Conservation (phyloP, 1,140 invertebrate species). For the Dinoponera quadriceps region DNA sequence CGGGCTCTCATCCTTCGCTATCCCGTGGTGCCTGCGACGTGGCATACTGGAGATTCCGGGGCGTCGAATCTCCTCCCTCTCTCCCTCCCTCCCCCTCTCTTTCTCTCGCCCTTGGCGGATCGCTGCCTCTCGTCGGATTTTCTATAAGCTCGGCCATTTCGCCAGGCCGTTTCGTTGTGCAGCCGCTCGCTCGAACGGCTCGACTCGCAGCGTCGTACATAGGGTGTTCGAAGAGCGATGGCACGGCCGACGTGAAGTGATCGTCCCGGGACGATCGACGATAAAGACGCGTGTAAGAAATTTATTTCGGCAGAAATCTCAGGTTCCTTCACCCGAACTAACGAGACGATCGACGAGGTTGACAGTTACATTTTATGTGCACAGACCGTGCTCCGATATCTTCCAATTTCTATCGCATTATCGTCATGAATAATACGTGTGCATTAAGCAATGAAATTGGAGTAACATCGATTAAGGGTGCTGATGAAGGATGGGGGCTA, state of each 20-base stretch:
- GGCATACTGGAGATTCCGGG: constrained; percentile 48
- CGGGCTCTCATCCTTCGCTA: constrained; percentile 44
- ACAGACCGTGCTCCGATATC: no score
- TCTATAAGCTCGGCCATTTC: constrained; percentile 76
- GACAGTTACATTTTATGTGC: neutral
- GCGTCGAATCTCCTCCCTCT: constrained; percentile 68
- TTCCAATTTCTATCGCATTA: neutral
- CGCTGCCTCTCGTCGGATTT: constrained; percentile 75
- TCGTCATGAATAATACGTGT: neutral
- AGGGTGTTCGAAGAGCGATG: constrained; percentile 30
- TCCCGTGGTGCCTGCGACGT: constrained; percentile 42
- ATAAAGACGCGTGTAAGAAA: constrained; percentile 19
- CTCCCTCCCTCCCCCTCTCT: no score
- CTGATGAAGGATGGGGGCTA: neutral
- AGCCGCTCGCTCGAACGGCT: constrained; percentile 59
- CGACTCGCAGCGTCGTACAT: constrained; percentile 59
- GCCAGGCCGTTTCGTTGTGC: constrained; percentile 69
- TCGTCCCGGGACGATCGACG: neutral
- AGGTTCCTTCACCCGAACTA: neutral
- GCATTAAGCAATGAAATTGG: neutral
- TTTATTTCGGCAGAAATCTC: neutral
- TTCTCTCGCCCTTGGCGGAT: constrained; percentile 53
- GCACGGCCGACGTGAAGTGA: constrained; percentile 43
- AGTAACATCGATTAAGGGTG: neutral
- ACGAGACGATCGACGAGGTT: neutral